Percentiles rank a stretch among this genome's conserved stretches.
Evolutionary conservation across 2,888 invertebrate genomes (phyloP).

Genomic region (Tricholauxania praeusta): DNA sequence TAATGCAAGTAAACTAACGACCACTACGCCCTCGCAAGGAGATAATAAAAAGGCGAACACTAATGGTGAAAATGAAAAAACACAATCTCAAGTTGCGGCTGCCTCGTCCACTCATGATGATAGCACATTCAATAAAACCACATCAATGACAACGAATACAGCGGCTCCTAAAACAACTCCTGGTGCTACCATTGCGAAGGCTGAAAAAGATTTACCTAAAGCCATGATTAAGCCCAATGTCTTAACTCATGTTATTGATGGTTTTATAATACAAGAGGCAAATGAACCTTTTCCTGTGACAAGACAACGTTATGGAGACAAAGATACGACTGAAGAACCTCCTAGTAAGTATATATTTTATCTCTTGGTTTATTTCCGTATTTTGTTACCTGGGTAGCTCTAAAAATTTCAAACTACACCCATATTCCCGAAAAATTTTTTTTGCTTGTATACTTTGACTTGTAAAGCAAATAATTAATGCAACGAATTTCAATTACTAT

Average conservation of each 20-base stretch:
- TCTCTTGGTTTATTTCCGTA: too few relatives aligned
- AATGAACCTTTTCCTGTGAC: constrained; percentile 91
- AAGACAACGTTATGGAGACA: constrained; percentile 72
- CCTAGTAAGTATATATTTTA: constrained; percentile 73
- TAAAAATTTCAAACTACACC: too few relatives aligned
- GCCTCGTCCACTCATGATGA: constrained; percentile 28
- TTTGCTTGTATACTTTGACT: too few relatives aligned
- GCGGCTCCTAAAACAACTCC: constrained; percentile 57
- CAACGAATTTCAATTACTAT: too few relatives aligned
- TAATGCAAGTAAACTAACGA: constrained; percentile 22
- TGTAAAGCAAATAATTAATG: too few relatives aligned
- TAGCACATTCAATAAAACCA: constrained; percentile 40
- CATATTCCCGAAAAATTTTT: too few relatives aligned
- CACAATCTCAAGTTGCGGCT: constrained; percentile 11
- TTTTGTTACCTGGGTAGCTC: too few relatives aligned
- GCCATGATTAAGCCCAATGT: constrained; percentile 97
- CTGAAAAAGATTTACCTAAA: constrained; percentile 75
- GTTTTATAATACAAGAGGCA: constrained; percentile 96
- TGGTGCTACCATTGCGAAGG: constrained; percentile 55
- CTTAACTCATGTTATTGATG: constrained; percentile 95
- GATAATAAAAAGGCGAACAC: constrained; percentile 21
- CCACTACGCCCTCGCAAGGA: not conserved
- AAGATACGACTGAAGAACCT: constrained; percentile 78
- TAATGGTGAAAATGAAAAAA: not conserved
- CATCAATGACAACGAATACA: constrained; percentile 39